Evolutionary conservation across 2,888 invertebrate species (phyloP), one percentile per base, ranked within the genome.

Genomic region (Synanthedon andrenaeformis): DNA sequence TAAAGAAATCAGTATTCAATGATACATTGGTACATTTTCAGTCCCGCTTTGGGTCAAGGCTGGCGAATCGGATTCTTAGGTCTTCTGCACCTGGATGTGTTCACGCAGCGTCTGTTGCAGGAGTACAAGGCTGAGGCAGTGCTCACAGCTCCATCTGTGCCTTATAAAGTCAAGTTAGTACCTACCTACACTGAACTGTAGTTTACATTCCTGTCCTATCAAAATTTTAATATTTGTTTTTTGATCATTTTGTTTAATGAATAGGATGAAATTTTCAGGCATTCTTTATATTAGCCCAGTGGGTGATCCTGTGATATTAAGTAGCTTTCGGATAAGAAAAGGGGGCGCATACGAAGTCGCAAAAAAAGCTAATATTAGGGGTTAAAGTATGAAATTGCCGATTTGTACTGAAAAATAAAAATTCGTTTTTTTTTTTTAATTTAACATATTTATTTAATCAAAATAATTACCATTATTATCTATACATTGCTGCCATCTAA

Each of bases 21-120:
- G 6, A 35, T 8, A 35, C 35, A 35, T 10, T 35, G 35, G 35
- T 35, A 35, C 23, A 14, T 10, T 72, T 76, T 53, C 66, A 96
- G 96, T 79, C 92, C 95, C 56, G 96, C 96, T 2, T 82, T 96
- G 55, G 96, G 96, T 3, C 93, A 94, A 72, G 96, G 96, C 23
- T 96, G 95, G 95, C 90, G 96, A 49, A 79, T 96, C 28, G 96
- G 96, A 2, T 96, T 96, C 74, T 80, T 96, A 12, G 96, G 96
- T 0, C 82, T 96, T 4, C 79, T 96, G 13, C 96, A 96, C 70
- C 89, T 96, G 80, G 96, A 96, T 79, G 96, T 96, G 0, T 96
- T 96, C 69, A 92, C 92, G 48, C 96, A 96, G 76, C 88, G 96
- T 17, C 80, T 96, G 19, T 90, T 95, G 59, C 96, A 96, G 70